These are phyloP conservation scores for Cosmia trapezina DNA, from an alignment of 2,888 invertebrate genomes.

Conservation along the genomic window DNA sequence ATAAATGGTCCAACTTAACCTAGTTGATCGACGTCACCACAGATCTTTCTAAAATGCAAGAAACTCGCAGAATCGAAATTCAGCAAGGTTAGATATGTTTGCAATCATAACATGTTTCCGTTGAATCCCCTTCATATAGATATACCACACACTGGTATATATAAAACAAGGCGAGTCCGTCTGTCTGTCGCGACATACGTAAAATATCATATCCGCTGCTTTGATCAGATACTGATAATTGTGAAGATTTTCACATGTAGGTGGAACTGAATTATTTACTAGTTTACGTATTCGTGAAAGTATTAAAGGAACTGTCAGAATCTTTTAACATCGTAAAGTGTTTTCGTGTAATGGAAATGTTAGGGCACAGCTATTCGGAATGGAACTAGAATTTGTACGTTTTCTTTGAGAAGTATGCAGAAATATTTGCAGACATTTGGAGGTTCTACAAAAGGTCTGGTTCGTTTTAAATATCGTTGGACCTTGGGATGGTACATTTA, in stretches of 20 bases:
- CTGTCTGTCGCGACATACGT: constrained; percentile 55
- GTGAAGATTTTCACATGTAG: constrained; percentile 56
- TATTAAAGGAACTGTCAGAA: constrained; percentile 53
- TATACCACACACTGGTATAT: constrained; percentile 34
- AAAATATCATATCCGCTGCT: constrained; percentile 68
- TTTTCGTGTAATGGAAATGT: constrained; percentile 20
- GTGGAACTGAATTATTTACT: constrained; percentile 57
- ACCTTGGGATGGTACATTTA: not conserved
- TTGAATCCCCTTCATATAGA: constrained; percentile 20
- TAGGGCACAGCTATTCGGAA: constrained; percentile 18
- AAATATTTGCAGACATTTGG: constrained; percentile 12
- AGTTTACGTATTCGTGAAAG: constrained; percentile 45
- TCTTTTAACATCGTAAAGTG: constrained; percentile 37
- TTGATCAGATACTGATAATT: constrained; percentile 64
- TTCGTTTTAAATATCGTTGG: not conserved
- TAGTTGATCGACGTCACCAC: not conserved
- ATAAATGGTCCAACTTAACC: not conserved
- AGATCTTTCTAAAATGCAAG: constrained; percentile 6
- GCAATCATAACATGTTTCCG: constrained; percentile 49
- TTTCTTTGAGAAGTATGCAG: constrained; percentile 10
- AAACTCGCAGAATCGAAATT: constrained; percentile 21
- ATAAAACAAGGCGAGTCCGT: constrained; percentile 48
- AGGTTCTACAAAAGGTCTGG: constrained; percentile 3
- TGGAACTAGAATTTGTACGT: constrained; percentile 9
- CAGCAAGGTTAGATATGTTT: constrained; percentile 37